phyloP scores from a whole-genome alignment of 2,797 vertebrate species.

The Pangasius mekongensis region DNA sequence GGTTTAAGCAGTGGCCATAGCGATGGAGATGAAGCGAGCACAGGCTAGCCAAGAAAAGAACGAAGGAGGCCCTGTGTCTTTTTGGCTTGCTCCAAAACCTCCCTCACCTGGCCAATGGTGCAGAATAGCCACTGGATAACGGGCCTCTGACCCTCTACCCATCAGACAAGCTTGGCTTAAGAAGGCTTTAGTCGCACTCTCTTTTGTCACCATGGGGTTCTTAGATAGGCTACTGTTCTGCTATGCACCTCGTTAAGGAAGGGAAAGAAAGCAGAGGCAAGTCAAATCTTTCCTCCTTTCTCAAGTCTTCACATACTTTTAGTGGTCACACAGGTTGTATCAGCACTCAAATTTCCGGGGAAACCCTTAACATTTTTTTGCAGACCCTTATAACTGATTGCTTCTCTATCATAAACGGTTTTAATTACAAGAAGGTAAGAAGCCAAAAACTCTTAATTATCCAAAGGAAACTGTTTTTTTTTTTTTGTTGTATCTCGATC shows the following conservation, averaged over 20 bases:
- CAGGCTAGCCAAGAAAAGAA: slow-evolving; percentile 62
- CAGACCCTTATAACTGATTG: background rate
- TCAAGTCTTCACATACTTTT: background rate
- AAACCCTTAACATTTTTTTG: background rate
- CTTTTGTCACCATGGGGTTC: slow-evolving; percentile 65
- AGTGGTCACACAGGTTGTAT: background rate
- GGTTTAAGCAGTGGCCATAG: slow-evolving; percentile 64
- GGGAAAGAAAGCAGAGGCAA: slow-evolving; percentile 5
- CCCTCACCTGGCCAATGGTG: slow-evolving; percentile 34
- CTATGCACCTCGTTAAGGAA: slow-evolving; percentile 59
- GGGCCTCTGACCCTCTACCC: slow-evolving; percentile 29
- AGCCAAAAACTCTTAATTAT: background rate
- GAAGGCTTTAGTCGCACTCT: slow-evolving; percentile 64
- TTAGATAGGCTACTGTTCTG: slow-evolving; percentile 44
- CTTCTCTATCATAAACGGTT: background rate
- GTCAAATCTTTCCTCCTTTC: background rate
- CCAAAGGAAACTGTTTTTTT: background rate
- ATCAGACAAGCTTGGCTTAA: slow-evolving; percentile 68
- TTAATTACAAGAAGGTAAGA: background rate
- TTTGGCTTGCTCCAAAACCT: slow-evolving; percentile 17
- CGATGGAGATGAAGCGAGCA: slow-evolving; percentile 63
- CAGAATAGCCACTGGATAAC: slow-evolving; percentile 28
- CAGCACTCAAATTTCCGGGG: background rate
- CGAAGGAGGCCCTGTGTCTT: slow-evolving; percentile 22
- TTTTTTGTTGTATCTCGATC: background rate